phyloP scores from a whole-genome alignment of 2,888 invertebrate species.

The Erebia palarica region DNA sequence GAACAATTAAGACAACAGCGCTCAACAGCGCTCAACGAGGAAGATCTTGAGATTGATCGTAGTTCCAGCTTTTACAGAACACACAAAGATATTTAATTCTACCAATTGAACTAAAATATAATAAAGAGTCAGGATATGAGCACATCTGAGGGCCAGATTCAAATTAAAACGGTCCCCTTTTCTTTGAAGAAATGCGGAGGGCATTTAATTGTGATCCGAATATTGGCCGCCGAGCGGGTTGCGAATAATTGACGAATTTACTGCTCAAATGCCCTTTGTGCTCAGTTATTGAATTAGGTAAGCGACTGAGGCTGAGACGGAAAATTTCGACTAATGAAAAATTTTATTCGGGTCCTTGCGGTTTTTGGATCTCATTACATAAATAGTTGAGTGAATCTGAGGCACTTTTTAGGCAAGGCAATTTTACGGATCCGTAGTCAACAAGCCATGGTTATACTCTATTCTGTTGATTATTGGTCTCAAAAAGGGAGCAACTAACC shows the following conservation, averaged over 20 bases:
- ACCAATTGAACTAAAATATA: too few species aligned
- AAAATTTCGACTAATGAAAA: slow-evolving; percentile 61
- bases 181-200: slow-evolving; percentile 66
- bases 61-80: too few species aligned
- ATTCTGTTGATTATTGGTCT: too few species aligned
- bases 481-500: too few species aligned
- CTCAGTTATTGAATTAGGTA: slow-evolving; percentile 63
- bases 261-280: slow-evolving; percentile 69
- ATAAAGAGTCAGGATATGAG: slow-evolving; percentile 19
- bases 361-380: neutral
- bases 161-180: slow-evolving; percentile 71
- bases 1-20: too few species aligned
- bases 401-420: too few species aligned
- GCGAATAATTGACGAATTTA: slow-evolving; percentile 70
- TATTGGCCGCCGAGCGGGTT: slow-evolving; percentile 64
- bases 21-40: too few species aligned
- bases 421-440: too few species aligned
- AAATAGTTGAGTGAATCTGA: too few species aligned
- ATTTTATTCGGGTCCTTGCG: slow-evolving; percentile 29
- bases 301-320: slow-evolving; percentile 48
- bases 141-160: slow-evolving; percentile 58
- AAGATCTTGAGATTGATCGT: too few species aligned
- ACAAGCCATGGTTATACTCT: too few species aligned
- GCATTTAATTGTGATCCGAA: slow-evolving; percentile 70
- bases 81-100: too few species aligned